Evolutionary conservation across 2,113 vertebrate genomes (phyloP), one percentile per base, ranked within the genome.

Genomic region (Eretmochelys imbricata): DNA sequence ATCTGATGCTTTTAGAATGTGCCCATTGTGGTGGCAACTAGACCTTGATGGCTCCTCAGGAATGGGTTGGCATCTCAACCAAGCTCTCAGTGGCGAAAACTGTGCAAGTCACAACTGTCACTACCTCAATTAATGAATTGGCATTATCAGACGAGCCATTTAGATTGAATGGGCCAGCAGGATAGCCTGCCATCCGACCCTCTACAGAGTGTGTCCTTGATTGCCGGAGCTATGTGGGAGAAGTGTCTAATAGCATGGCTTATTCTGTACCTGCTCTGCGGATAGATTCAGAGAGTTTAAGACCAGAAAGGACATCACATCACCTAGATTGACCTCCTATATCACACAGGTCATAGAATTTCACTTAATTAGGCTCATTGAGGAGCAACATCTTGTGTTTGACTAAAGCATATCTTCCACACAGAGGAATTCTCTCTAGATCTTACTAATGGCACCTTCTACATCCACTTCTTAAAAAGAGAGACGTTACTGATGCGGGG

Each of bases 261-360:
- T 9, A 29, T 1, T 24, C 1, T 24, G 27, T 51, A 20, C 38
- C 81, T 6, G 0, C 12, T 85, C 25, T 6, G 1, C 51, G 62
- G 51, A 7, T 80, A 57, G 24, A 80, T 12, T 22, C 76, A 16
- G 5, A 12, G 2, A 14, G 65, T 89, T 82, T 69, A 49, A 80
- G 53, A 24, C 12, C 16, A 85, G 54, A 85, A 84, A 8, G 24
- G 3, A 82, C 20, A 5, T 72, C 46, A 24, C 8, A 13, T 54
- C 5, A n/a, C 14, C 46, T 86, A 82, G 35, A 54, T 89, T 91
- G 86, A 92, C 12, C 46, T 79, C 46, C 38, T 93, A 12, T 48
- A 50, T 9, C 88, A 91, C 19, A 50, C 6, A 8, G 10, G 54
- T 6, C 94, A 20, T 55, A 57, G 7, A 93, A 7, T 12, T 54